Percentiles rank a stretch among this genome's conserved stretches.
phyloP scores from a whole-genome alignment of 2,888 invertebrate species.

The Eugnorisma glareosa region DNA sequence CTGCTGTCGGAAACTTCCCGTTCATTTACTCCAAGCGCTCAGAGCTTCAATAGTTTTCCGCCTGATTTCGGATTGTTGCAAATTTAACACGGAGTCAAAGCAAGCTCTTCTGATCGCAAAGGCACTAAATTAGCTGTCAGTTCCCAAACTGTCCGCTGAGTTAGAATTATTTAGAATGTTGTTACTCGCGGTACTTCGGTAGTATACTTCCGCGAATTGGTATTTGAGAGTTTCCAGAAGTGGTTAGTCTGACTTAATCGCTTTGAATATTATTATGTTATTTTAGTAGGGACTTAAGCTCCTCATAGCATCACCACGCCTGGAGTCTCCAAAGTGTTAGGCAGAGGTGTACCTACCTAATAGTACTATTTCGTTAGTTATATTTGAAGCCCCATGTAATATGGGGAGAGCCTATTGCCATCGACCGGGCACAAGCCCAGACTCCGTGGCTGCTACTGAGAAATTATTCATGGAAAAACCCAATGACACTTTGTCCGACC shows the following conservation, averaged over 20 bases:
- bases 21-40: slow-evolving; percentile 78
- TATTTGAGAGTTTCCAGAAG: slow-evolving; percentile 34
- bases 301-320: not conserved
- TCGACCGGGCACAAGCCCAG: too few relatives aligned
- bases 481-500: too few relatives aligned
- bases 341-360: too few relatives aligned
- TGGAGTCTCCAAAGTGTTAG: not conserved
- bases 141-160: slow-evolving; percentile 68
- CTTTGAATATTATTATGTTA: slow-evolving; percentile 22
- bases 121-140: slow-evolving; percentile 81
- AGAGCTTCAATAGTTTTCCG: slow-evolving; percentile 84
- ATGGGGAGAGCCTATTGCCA: too few relatives aligned
- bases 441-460: too few relatives aligned
- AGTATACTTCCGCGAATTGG: slow-evolving; percentile 47
- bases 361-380: too few relatives aligned
- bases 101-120: slow-evolving; percentile 79
- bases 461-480: too few relatives aligned
- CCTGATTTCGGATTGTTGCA: slow-evolving; percentile 85
- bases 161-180: slow-evolving; percentile 67
- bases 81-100: slow-evolving; percentile 83
- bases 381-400: too few relatives aligned
- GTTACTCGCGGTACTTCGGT: slow-evolving; percentile 48
- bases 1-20: slow-evolving; percentile 79
- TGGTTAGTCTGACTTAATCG: slow-evolving; percentile 24
- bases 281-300: not conserved